A percentile compares a stretch with the other conserved stretches of the same genome.
These are phyloP conservation scores for Rhabdornis inornatus DNA, from an alignment of 2,113 vertebrate genomes.

Conservation along the genomic window DNA sequence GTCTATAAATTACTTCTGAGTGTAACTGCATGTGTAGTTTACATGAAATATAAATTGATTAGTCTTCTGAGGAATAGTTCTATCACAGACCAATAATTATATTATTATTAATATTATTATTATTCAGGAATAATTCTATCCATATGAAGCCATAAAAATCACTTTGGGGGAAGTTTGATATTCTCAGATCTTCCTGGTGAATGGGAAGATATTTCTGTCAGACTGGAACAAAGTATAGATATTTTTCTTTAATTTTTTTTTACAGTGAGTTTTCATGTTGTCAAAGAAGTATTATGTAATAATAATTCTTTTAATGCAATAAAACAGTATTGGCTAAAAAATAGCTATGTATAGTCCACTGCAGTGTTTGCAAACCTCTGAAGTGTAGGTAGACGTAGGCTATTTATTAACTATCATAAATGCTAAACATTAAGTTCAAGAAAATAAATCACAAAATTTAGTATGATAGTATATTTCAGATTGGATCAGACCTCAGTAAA, in stretches of 20 bases:
- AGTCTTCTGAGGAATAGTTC: background rate
- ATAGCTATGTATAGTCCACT: background rate
- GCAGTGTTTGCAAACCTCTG: background rate
- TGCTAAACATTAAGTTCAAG: background rate
- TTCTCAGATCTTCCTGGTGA: background rate
- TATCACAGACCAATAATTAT: background rate
- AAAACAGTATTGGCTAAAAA: background rate
- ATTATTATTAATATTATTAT: no score
- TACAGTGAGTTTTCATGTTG: background rate
- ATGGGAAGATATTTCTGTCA: background rate
- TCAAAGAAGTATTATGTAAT: background rate
- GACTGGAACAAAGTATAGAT: background rate
- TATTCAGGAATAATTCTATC: background rate
- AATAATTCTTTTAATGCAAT: background rate
- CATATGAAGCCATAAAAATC: background rate
- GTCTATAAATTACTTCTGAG: background rate
- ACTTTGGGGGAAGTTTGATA: background rate
- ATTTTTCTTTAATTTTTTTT: background rate
- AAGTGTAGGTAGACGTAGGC: background rate
- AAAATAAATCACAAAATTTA: background rate
- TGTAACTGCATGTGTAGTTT: background rate
- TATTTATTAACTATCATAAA: background rate
- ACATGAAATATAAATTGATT: background rate
- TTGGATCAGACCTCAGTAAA: background rate
- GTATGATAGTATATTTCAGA: background rate